Conservation (phyloP, 2,888 invertebrate genomes). For the Margaritifera margaritifera region DNA sequence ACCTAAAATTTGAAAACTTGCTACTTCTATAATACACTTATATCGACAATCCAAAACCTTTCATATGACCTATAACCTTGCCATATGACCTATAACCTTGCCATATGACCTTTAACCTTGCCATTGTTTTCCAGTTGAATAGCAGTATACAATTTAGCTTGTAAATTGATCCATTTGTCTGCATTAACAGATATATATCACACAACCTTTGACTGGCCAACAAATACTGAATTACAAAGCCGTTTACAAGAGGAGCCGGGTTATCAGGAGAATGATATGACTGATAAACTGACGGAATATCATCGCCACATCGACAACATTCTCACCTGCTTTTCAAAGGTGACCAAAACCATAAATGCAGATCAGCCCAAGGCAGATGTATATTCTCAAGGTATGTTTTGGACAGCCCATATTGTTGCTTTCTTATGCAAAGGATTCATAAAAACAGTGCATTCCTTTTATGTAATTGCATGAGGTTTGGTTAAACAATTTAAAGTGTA, state of each 20-base stretch:
- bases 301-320: slow-evolving; percentile 68
- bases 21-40: no score
- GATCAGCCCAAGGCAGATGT: slow-evolving; percentile 73
- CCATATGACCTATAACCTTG: no score
- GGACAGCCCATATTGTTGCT: not conserved
- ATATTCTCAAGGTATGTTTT: slow-evolving; percentile 66
- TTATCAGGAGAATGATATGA: slow-evolving; percentile 65
- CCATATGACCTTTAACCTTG: not conserved
- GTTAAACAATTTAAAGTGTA: not conserved
- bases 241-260: slow-evolving; percentile 64
- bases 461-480: not conserved
- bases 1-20: no score
- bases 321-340: slow-evolving; percentile 56
- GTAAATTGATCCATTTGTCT: not conserved
- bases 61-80: no score
- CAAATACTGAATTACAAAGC: slow-evolving; percentile 57
- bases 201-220: slow-evolving; percentile 72
- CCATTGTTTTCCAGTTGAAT: not conserved
- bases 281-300: slow-evolving; percentile 64
- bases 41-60: no score
- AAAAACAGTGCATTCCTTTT: not conserved
- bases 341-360: slow-evolving; percentile 68
- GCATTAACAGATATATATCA: slow-evolving; percentile 69
- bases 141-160: not conserved
- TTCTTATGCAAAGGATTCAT: not conserved